phyloP scores from a whole-genome alignment of 2,113 vertebrate species.

The Limnothrissa miodon region DNA sequence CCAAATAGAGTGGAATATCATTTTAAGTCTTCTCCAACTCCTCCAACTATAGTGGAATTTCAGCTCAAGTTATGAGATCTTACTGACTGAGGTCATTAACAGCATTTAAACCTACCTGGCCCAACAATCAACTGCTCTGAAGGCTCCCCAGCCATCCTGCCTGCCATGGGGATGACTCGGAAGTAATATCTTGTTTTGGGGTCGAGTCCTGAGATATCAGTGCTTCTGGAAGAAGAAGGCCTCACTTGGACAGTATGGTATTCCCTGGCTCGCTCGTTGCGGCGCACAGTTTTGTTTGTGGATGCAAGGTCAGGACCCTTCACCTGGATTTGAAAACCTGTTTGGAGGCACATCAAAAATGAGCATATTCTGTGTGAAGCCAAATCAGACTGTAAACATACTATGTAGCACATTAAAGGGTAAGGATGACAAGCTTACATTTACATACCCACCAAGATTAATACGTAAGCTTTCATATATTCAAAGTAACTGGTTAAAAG shows the following conservation, averaged over 20 bases:
- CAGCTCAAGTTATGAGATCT: too few relatives aligned
- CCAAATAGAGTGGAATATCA: too few relatives aligned
- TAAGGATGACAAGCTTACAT: neutral
- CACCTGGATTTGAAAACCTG: constrained; percentile 69
- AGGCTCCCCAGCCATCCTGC: constrained; percentile 43
- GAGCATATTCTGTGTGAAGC: neutral
- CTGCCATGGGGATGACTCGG: constrained; percentile 62
- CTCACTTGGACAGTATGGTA: constrained; percentile 52
- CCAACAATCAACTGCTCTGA: constrained; percentile 44
- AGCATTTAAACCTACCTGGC: constrained; percentile 50
- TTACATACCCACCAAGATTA: neutral
- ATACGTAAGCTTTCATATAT: too few relatives aligned
- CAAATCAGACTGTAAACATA: neutral
- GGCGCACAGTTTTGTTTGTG: neutral
- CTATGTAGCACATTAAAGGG: neutral
- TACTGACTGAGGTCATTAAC: too few relatives aligned
- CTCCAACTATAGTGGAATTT: too few relatives aligned
- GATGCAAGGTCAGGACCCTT: constrained; percentile 53
- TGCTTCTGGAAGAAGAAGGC: constrained; percentile 45
- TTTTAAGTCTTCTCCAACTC: too few relatives aligned
- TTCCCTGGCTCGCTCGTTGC: neutral
- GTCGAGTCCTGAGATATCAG: constrained; percentile 55
- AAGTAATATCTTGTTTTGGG: constrained; percentile 58
- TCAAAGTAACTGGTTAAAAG: too few relatives aligned
- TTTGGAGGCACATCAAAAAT: constrained; percentile 8